Base-by-base conservation (phyloP, 2,797 vertebrate genomes). In the Gymnoscopelus braueri region DNA sequence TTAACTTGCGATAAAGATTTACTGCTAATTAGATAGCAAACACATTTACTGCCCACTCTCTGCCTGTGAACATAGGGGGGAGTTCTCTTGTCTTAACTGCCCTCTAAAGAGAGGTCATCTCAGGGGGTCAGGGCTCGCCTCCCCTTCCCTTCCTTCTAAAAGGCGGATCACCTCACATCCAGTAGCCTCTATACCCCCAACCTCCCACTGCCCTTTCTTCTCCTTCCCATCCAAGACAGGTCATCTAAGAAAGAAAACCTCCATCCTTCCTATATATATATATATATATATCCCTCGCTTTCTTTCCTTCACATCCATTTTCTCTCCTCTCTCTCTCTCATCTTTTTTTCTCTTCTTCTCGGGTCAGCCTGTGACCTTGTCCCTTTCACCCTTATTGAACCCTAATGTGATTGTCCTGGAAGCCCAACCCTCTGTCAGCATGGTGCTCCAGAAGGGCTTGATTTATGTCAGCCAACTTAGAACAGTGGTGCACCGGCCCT, bases 381-480 rank as follows among this genome's bases (percentile, higher is more conserved):
- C 67, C 67, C 67, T 77, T 84, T 88, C 68, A 65, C 68, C 72
- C 65, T 62, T 15, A 67, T 59, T 84, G 76, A 81, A 70, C 69
- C 61, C 70, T 61, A 11, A 76, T 67, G 60, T 72, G 77, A 89
- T 86, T 87, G 84, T 82, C 82, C 72, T 71, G 68, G 2, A 5
- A 74, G 68, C 15, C 61, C 47, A 67, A 64, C 64, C 65, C 71
- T 78, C 80, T 79, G 82, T 84, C 80, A 76, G 69, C 44, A 1
- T n/a, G 51, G 51, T 39, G 35, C 73, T 66, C 75, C 47, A 66
- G 23, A 26, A 60, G 67, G 73, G 65, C 67, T 79, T 88, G 78
- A 89, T 87, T 88, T 87, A 85, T 89, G 72, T 78, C 78, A 62
- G 32, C 82, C 60, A 63, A 87, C 75, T 35, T 47, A 52, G 65